Evolutionary conservation across 1,140 invertebrate genomes (phyloP), one percentile per base, ranked within the genome.

Genomic region (Cardiocondyla obscurior): DNA sequence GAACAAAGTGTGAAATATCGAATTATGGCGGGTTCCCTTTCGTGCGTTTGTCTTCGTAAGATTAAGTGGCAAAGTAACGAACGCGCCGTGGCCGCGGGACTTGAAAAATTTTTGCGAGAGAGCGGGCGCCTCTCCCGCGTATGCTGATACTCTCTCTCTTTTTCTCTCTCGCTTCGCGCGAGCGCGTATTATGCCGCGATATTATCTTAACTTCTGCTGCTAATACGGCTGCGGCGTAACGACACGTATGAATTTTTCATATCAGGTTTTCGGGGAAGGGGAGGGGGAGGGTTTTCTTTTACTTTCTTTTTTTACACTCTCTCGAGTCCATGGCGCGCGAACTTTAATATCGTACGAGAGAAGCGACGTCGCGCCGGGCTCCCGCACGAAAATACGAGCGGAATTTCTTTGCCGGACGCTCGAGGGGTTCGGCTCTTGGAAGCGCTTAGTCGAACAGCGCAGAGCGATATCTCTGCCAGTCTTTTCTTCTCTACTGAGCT

Each of bases 231-330:
- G 74, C 74, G 74, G 74, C 46, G 46, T 79, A 79, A 79, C 46
- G 74, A 62, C 74, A 79, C 62, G 62, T 79, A 79, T 79, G 74
- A 79, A 79, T 79, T 67, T 79, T 79, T 79, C 74, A 79, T 79
- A 79, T 25, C 72, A 30, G 53, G 19, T 74, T 60, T 46, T 74
- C 39, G 19, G n/a, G n/a, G n/a, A n/a, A n/a, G n/a, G n/a, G n/a
- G n/a, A n/a, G n/a, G n/a, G n/a, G n/a, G n/a, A n/a, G n/a, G n/a
- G n/a, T 62, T 62, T 25, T 60, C 4, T 57, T 3, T 28, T 28
- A 39, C 3, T n/a, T 51, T 1, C n/a, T 25, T 14, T n/a, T 14
- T 44, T 53, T 30, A 5, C 8, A 6, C 33, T 53, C 28, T 62
- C 33, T 25, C 42, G 6, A 30, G 53, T 12, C 60, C 19, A 12